phyloP scores from a whole-genome alignment of 2,113 vertebrate species.

The Xyliphius kryptos region DNA sequence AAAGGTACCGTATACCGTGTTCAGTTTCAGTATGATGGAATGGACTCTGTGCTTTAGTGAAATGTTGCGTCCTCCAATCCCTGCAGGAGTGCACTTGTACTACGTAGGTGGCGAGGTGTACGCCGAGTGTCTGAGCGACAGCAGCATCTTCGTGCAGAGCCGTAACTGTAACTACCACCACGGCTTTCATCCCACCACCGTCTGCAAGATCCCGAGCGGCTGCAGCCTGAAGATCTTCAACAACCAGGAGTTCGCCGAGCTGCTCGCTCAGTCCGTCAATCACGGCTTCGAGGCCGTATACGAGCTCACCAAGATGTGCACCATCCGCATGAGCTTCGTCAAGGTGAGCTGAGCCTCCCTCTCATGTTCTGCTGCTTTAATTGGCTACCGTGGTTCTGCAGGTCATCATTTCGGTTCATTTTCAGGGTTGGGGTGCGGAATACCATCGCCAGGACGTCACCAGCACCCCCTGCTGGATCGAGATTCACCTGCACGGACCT shows the following conservation, averaged over 20 bases:
- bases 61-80: not conserved
- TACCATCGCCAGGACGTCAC: constrained; percentile 98
- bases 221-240: constrained; percentile 98
- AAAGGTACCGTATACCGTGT: too few relatives aligned
- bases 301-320: constrained; percentile 99
- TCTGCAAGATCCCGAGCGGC: constrained; percentile 97
- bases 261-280: constrained; percentile 95
- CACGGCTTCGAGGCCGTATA: constrained; percentile 97
- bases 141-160: constrained; percentile 98
- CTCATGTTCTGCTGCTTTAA: too few relatives aligned
- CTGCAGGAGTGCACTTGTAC: constrained; percentile 89
- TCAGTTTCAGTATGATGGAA: too few relatives aligned
- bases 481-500: constrained; percentile 95
- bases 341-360: constrained; percentile 65
- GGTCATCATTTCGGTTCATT: constrained; percentile 23
- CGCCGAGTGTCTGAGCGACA: constrained; percentile 94
- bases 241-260: constrained; percentile 96
- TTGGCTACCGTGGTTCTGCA: not conserved
- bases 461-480: constrained; percentile 99
- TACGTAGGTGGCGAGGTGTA: constrained; percentile 97
- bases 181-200: constrained; percentile 93
- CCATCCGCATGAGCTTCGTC: constrained; percentile 98
- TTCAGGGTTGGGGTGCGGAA: constrained; percentile 96
- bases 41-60: too few relatives aligned
- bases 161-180: constrained; percentile 99